phyloP scores from a whole-genome alignment of 2,797 vertebrate species.

The Arctocebus calabarensis region DNA sequence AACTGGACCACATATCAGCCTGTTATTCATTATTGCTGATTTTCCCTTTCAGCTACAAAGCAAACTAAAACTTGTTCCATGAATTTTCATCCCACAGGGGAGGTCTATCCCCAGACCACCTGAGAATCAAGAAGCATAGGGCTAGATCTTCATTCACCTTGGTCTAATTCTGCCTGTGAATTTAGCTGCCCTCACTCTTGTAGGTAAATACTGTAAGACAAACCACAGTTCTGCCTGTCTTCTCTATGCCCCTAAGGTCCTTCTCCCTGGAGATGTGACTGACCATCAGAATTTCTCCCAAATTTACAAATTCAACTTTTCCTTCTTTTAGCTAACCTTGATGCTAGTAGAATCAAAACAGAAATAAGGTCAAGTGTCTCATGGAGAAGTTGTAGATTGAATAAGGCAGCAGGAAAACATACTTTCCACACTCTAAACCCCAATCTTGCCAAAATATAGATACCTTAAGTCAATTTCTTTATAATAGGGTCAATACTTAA shows the following conservation, averaged over 20 bases:
- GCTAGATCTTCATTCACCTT: not conserved
- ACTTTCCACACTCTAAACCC: not conserved
- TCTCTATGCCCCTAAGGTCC: not conserved
- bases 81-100: not conserved
- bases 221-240: not conserved
- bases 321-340: not conserved
- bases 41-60: not conserved
- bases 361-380: conserved; percentile 30
- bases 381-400: not conserved
- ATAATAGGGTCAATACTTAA: conserved; percentile 68
- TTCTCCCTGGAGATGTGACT: not conserved
- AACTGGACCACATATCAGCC: not conserved
- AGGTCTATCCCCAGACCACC: not conserved
- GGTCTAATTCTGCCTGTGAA: not conserved
- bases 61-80: not conserved
- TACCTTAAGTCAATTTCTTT: conserved; percentile 54
- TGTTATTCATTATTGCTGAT: not conserved
- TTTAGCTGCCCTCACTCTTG: not conserved
- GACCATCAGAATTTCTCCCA: conserved; percentile 7
- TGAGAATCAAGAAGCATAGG: not conserved
- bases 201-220: not conserved
- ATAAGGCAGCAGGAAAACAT: not conserved
- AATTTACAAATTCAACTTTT: conserved; percentile 44
- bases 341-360: conserved; percentile 6
- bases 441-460: conserved; percentile 62